A percentile compares a stretch with the other conserved stretches of the same genome.
Evolutionary conservation across 2,113 vertebrate genomes (phyloP).

Genomic region (Neogale vison): DNA sequence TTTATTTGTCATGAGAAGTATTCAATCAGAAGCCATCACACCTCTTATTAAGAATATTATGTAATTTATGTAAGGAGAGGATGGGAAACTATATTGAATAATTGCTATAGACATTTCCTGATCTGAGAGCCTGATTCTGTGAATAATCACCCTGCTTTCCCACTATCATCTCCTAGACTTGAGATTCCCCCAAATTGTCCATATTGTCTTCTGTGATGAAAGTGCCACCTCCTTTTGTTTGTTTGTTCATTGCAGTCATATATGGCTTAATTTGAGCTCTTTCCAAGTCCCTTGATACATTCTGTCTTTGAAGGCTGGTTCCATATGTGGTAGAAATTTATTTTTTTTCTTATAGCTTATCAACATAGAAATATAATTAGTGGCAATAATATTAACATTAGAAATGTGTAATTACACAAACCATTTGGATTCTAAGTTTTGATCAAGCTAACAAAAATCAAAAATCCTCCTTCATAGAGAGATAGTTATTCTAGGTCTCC

Average conservation of each 20-base stretch:
- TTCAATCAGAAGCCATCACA: background rate
- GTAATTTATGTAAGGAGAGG: background rate
- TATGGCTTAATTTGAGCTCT: background rate
- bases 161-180: background rate
- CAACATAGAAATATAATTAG: background rate
- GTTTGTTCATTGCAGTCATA: background rate
- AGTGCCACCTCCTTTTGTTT: background rate
- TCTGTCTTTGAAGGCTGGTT: background rate
- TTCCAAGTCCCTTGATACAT: background rate
- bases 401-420: background rate
- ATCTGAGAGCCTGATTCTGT: background rate
- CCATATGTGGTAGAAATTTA: background rate
- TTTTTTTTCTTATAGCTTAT: background rate
- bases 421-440: background rate
- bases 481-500: background rate
- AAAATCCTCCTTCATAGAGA: background rate
- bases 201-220: background rate
- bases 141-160: background rate
- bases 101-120: background rate
- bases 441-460: background rate
- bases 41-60: background rate
- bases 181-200: background rate
- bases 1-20: background rate
- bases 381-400: background rate
- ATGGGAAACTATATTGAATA: background rate